Conservation (phyloP, 2,113 vertebrate genomes). For the Lonchura striata region DNA sequence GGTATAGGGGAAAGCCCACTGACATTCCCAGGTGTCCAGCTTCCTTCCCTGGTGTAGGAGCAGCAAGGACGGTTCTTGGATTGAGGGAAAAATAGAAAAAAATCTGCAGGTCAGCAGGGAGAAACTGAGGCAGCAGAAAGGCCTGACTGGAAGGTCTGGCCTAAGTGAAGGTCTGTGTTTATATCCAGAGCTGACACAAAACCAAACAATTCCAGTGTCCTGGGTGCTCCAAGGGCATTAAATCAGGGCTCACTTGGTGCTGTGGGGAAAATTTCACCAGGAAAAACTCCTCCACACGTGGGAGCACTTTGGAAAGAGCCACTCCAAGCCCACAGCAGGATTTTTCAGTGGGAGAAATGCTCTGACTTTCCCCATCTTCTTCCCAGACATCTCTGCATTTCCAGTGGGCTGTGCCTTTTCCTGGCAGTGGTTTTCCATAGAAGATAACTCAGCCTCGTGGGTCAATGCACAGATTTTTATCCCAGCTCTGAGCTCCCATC, state of each 20-base stretch:
- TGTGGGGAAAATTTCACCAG: neutral
- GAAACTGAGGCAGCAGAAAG: neutral
- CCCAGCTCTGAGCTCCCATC: neutral
- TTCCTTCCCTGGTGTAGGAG: neutral
- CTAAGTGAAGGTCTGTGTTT: neutral
- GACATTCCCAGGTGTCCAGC: neutral
- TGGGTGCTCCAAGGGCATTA: neutral
- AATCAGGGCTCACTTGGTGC: neutral
- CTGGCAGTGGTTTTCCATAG: neutral
- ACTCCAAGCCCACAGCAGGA: neutral
- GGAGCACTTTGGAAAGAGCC: neutral
- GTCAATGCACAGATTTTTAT: neutral
- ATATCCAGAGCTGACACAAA: neutral
- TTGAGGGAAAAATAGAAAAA: neutral
- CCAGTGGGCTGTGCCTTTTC: neutral
- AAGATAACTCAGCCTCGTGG: neutral
- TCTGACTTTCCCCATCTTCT: neutral
- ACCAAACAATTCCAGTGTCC: neutral
- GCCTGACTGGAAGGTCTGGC: neutral
- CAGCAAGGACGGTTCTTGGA: neutral
- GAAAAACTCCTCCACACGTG: neutral
- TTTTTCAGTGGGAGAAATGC: neutral
- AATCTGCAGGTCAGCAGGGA: neutral
- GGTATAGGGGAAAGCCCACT: neutral
- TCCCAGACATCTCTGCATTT: neutral